Percentiles rank a stretch among this genome's conserved stretches.
Conservation (phyloP, 2,888 invertebrate genomes). For the Pocota personata region DNA sequence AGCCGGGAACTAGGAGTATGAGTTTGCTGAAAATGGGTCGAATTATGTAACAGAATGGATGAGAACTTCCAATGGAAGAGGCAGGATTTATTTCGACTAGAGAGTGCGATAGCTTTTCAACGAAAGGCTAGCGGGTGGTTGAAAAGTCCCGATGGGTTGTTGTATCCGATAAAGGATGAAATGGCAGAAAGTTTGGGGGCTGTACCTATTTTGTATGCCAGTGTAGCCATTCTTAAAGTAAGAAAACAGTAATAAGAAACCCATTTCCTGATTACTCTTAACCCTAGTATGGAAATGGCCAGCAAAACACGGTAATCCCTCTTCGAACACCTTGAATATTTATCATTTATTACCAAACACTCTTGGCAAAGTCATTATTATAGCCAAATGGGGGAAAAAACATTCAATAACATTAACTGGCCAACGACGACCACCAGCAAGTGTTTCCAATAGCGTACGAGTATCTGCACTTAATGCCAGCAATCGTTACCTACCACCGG, state of each 20-base stretch:
- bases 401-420: constrained; percentile 54
- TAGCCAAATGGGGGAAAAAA: constrained; percentile 6
- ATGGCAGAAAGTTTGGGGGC: too few species aligned
- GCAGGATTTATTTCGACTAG: constrained; percentile 9
- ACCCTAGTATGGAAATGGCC: too few species aligned
- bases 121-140: not conserved
- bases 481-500: constrained; percentile 40
- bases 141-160: constrained; percentile 6
- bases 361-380: constrained; percentile 52
- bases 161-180: constrained; percentile 7
- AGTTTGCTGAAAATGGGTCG: constrained; percentile 62
- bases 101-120: constrained; percentile 5
- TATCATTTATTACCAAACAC: constrained; percentile 61
- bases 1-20: constrained; percentile 77
- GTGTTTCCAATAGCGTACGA: constrained; percentile 54
- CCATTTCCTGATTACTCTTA: too few species aligned
- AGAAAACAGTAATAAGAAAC: too few species aligned
- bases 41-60: constrained; percentile 66
- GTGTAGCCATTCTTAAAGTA: not conserved
- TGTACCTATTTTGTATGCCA: not conserved
- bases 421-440: constrained; percentile 45
- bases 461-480: constrained; percentile 62
- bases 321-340: constrained; percentile 43
- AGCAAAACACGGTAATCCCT: constrained; percentile 23
- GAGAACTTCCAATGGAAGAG: constrained; percentile 50